These are phyloP conservation scores for Dermolepida albohirtum DNA, from an alignment of 2,888 invertebrate species.

Conservation along the genomic window DNA sequence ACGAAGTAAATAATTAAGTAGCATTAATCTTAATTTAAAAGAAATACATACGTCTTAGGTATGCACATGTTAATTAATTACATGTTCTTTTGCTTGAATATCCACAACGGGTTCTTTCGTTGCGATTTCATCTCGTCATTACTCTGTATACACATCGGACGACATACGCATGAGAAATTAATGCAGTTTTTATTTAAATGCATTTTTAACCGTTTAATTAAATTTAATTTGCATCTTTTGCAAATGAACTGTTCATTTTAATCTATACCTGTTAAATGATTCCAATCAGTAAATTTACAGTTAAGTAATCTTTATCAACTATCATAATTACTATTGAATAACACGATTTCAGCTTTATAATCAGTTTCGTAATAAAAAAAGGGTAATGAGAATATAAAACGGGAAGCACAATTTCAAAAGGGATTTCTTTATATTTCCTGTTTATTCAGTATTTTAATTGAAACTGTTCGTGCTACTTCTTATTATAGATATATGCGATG, in stretches of 20 bases:
- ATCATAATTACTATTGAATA: slow-evolving; percentile 16
- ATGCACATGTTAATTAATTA: too few relatives aligned
- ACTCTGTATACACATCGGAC: slow-evolving; percentile 9
- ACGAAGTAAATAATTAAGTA: too few relatives aligned
- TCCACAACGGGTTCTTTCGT: slow-evolving; percentile 11
- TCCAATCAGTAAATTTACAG: slow-evolving; percentile 14
- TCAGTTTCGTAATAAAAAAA: not conserved
- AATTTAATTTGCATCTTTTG: slow-evolving; percentile 28
- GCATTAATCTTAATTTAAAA: too few relatives aligned
- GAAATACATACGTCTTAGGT: too few relatives aligned
- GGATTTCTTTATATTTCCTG: slow-evolving; percentile 17
- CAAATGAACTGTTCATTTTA: slow-evolving; percentile 15
- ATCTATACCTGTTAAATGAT: slow-evolving; percentile 20
- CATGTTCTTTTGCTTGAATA: slow-evolving; percentile 9
- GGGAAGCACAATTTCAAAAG: slow-evolving; percentile 16
- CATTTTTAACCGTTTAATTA: slow-evolving; percentile 30
- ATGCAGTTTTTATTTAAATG: slow-evolving; percentile 32
- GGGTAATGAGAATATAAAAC: not conserved
- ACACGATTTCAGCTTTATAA: slow-evolving; percentile 17
- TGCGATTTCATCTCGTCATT: slow-evolving; percentile 16
- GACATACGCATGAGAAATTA: slow-evolving; percentile 16
- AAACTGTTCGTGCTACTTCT: not conserved
- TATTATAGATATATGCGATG: too few relatives aligned
- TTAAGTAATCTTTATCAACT: slow-evolving; percentile 16
- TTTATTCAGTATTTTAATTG: slow-evolving; percentile 27